These are phyloP conservation scores for Drosophila aff. DNA, from an alignment of 1,140 invertebrate genomes.

Conservation along the genomic window DNA sequence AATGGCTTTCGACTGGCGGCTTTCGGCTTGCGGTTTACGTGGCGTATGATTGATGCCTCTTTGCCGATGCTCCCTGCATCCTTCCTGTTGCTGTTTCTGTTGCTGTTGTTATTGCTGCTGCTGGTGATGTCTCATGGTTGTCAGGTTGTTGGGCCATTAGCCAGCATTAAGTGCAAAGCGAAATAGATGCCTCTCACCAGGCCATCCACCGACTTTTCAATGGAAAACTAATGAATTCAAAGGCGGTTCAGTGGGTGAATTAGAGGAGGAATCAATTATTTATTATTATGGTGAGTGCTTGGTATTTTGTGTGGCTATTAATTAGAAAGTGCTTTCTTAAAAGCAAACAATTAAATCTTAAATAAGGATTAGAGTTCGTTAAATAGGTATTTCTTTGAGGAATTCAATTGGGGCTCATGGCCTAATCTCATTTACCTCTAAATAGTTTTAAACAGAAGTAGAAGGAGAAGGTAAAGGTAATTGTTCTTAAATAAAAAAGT, in stretches of 20 bases:
- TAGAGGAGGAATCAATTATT: not conserved
- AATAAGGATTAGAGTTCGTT: not conserved
- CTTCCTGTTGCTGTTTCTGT: slow-evolving; percentile 5
- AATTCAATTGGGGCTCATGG: not conserved
- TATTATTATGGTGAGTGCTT: not conserved
- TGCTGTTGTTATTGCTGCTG: slow-evolving; percentile 3
- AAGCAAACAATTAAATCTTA: not conserved
- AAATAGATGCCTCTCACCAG: slow-evolving; percentile 19
- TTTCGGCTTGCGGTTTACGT: slow-evolving; percentile 79
- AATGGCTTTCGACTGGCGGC: slow-evolving; percentile 80
- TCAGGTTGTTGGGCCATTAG: slow-evolving; percentile 56
- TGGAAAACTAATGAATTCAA: slow-evolving; percentile 6
- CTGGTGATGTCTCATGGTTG: slow-evolving; percentile 36
- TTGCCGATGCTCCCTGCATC: slow-evolving; percentile 24
- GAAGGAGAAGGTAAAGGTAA: too few species aligned
- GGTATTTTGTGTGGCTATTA: not conserved
- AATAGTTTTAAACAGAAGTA: too few species aligned
- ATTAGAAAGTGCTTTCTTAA: not conserved
- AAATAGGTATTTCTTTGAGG: not conserved
- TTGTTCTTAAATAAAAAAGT: not conserved
- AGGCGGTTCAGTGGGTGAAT: not conserved
- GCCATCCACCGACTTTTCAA: slow-evolving; percentile 12
- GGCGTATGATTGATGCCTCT: slow-evolving; percentile 78
- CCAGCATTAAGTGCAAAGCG: slow-evolving; percentile 54
- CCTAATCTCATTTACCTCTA: too few species aligned